A percentile compares a stretch with the other conserved stretches of the same genome.
Conservation (phyloP, 1,140 invertebrate species). For the Lamellibrachia luymesi region DNA sequence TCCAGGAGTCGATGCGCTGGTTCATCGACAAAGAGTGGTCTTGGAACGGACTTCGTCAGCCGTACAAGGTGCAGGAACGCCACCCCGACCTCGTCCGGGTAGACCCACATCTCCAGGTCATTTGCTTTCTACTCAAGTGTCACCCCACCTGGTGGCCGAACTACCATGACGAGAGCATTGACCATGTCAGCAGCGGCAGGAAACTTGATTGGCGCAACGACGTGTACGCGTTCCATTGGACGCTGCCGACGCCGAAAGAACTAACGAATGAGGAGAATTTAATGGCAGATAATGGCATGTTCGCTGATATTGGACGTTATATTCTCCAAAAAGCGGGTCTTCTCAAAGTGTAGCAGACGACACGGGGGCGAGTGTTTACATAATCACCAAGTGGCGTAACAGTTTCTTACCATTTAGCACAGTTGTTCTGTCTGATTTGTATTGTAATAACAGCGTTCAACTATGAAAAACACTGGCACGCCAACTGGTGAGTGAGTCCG, state of each 20-base stretch:
- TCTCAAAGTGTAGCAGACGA: background rate
- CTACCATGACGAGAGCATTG: slow-evolving; percentile 28
- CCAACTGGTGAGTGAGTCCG: background rate
- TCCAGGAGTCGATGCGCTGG: slow-evolving; percentile 31
- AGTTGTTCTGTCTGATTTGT: background rate
- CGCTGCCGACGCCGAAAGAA: slow-evolving; percentile 28
- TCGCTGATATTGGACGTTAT: slow-evolving; percentile 25
- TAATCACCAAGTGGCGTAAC: background rate
- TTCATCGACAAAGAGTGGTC: slow-evolving; percentile 31
- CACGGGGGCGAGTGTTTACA: background rate
- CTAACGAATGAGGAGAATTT: slow-evolving; percentile 15
- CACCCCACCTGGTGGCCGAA: slow-evolving; percentile 31
- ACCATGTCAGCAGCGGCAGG: slow-evolving; percentile 25
- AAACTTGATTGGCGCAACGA: slow-evolving; percentile 28
- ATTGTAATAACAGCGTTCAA: background rate
- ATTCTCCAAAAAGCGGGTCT: slow-evolving; percentile 24
- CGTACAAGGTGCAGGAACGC: slow-evolving; percentile 26
- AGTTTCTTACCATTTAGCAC: background rate
- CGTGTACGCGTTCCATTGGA: slow-evolving; percentile 29
- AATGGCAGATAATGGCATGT: slow-evolving; percentile 18
- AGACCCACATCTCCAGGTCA: slow-evolving; percentile 27
- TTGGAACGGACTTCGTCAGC: slow-evolving; percentile 29
- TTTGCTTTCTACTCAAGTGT: slow-evolving; percentile 24
- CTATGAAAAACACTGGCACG: background rate
- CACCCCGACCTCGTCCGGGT: slow-evolving; percentile 25